A percentile compares a stretch with the other conserved stretches of the same genome.
phyloP scores from a whole-genome alignment of 2,797 vertebrate species.

The Phrynocephalus vlangalii region DNA sequence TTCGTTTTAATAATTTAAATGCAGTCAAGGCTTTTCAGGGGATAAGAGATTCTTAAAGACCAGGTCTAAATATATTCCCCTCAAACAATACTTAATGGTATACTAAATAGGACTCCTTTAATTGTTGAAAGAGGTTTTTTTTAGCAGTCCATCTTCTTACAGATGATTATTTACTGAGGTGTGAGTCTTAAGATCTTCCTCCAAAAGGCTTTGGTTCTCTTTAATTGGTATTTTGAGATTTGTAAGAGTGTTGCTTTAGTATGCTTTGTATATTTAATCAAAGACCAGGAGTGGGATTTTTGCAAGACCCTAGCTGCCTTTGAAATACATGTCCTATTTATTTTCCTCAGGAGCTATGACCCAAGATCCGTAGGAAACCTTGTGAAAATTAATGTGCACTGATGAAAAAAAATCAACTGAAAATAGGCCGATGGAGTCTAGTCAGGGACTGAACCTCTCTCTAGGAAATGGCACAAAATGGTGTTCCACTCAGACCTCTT shows the following conservation, averaged over 20 bases:
- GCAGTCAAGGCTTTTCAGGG: conserved; percentile 17
- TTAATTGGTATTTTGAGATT: conserved; percentile 55
- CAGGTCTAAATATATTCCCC: conserved; percentile 21
- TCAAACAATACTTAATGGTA: conserved; percentile 6
- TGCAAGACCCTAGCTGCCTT: conserved; percentile 2
- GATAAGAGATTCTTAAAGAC: background rate
- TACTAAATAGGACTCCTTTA: background rate
- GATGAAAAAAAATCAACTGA: background rate
- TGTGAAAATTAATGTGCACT: conserved; percentile 29
- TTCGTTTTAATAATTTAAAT: background rate
- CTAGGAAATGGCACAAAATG: fast-evolving
- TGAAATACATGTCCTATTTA: conserved; percentile 18
- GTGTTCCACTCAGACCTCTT: background rate
- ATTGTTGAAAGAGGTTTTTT: background rate
- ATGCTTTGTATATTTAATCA: conserved; percentile 38
- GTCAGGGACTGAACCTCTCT: conserved; percentile 24
- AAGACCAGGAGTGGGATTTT: conserved; percentile 45
- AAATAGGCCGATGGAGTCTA: conserved; percentile 21
- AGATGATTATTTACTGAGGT: background rate
- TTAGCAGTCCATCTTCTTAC: conserved; percentile 12
- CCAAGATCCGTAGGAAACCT: background rate
- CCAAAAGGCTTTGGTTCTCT: background rate
- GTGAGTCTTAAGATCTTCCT: background rate
- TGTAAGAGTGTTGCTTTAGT: conserved; percentile 53
- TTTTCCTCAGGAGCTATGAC: conserved; percentile 20